Evolutionary conservation across 2,797 vertebrate species (phyloP), one percentile per base, ranked within the genome.

Genomic region (Gobionotothen gibberifrons): DNA sequence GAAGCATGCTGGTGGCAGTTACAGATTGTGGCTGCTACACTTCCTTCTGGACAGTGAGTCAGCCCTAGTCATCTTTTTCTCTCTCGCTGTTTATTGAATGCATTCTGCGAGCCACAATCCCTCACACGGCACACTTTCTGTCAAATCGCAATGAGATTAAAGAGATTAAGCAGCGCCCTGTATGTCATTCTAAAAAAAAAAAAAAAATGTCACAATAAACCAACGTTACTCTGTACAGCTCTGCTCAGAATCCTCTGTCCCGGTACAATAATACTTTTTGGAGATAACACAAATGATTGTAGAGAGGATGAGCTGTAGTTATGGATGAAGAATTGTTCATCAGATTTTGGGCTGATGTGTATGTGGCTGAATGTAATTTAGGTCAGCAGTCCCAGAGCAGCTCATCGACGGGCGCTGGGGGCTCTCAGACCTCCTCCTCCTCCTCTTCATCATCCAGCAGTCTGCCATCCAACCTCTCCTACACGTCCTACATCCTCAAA

Each of bases 401-500:
- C 0, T 93, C 93, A 0, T 91, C 94, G 29, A 86, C 94, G 64
- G 77, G 92, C 61, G 71, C 92, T 15, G 94, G 93, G 17, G 84
- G 90, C 61, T 84, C 95, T 15, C 96, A 96, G 76, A 94, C 92
- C 75, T 89, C 96, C 51, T 91, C 93, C 47, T 92, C 94, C 40
- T 95, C 93, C 69, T 92, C 96, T 56, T 91, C 94, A 48, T 92
- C 89, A 47, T 93, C 95, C 17, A 93, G 93, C 90, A 96, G 95
- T 78, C 88, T 98, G 72, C 96, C 97, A 61, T 97, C 97, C 79
- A 97, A 98, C 90, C 96, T 99, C 82, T 97, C 97, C 21, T 99
- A 98, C 85, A 99, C 97, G 0, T 99, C 98, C 32, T 99, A 99
- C 74, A 98, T 99, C 91, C 95, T 99, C 64, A 99, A 99, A 91